phyloP scores from a whole-genome alignment of 2,888 invertebrate species.

The Melieria crassipennis region DNA sequence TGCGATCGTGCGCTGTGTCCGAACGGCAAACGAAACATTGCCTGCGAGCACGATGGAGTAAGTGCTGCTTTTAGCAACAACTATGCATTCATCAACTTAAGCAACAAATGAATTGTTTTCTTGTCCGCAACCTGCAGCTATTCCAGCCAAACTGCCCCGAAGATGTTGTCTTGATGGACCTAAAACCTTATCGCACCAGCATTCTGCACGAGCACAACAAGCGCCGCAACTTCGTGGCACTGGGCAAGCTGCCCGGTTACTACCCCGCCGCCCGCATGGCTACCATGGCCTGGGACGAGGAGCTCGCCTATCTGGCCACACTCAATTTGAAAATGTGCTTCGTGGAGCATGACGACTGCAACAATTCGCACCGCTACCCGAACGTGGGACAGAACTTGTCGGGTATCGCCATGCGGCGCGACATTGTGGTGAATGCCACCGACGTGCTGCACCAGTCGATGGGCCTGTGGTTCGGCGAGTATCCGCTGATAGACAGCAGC shows the following conservation, averaged over 20 bases:
- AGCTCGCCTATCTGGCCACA: constrained; percentile 60
- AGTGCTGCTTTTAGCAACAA: constrained; percentile 35
- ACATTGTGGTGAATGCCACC: constrained; percentile 46
- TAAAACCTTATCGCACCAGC: constrained; percentile 49
- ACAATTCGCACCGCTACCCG: constrained; percentile 59
- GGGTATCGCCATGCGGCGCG: constrained; percentile 50
- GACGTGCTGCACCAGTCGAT: constrained; percentile 54
- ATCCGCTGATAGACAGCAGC: constrained; percentile 57
- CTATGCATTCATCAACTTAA: neutral
- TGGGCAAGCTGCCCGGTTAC: constrained; percentile 58
- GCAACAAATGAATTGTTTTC: neutral
- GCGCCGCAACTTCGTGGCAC: constrained; percentile 59
- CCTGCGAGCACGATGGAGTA: constrained; percentile 62
- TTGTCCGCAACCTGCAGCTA: neutral
- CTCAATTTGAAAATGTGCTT: constrained; percentile 61
- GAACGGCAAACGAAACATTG: constrained; percentile 53
- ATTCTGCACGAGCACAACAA: constrained; percentile 61
- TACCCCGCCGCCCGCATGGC: constrained; percentile 63
- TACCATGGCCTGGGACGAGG: constrained; percentile 63
- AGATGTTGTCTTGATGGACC: constrained; percentile 55
- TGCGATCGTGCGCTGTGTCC: constrained; percentile 54
- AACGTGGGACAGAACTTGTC: constrained; percentile 63
- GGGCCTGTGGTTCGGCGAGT: constrained; percentile 61
- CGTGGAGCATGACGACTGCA: constrained; percentile 62
- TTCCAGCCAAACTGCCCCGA: constrained; percentile 53